Conservation (phyloP, 2,888 invertebrate genomes). For the Automeris io region DNA sequence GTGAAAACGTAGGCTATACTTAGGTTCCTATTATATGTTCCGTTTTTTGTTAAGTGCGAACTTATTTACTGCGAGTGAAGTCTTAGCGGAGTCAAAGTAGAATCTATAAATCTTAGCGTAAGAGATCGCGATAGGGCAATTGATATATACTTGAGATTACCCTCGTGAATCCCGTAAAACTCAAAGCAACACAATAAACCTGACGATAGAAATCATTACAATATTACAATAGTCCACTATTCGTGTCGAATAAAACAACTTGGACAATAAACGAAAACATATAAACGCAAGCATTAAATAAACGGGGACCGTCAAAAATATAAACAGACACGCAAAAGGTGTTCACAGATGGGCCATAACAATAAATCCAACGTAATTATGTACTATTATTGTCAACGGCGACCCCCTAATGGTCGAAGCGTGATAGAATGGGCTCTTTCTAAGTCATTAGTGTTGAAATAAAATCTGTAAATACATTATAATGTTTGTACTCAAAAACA, state of each 20-base stretch:
- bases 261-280: slow-evolving; percentile 1
- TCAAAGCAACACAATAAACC: background rate
- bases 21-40: too few relatives aligned
- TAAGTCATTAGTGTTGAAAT: slow-evolving; percentile 24
- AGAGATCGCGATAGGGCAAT: too few relatives aligned
- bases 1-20: too few relatives aligned
- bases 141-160: too few relatives aligned
- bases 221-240: background rate
- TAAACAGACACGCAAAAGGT: slow-evolving; percentile 41
- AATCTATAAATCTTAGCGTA: too few relatives aligned
- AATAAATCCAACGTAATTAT: slow-evolving; percentile 59
- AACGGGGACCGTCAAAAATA: slow-evolving; percentile 11
- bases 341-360: slow-evolving; percentile 49
- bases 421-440: slow-evolving; percentile 51
- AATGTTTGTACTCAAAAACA: slow-evolving; percentile 3
- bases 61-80: too few relatives aligned
- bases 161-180: background rate
- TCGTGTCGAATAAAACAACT: slow-evolving; percentile 4
- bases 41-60: too few relatives aligned
- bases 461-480: slow-evolving; percentile 26
- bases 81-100: too few relatives aligned
- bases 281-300: slow-evolving; percentile 3
- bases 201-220: background rate
- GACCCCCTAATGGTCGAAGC: slow-evolving; percentile 48
- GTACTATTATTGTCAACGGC: slow-evolving; percentile 48